Conservation (phyloP, 2,113 vertebrate genomes). For the Agapornis roseicollis region DNA sequence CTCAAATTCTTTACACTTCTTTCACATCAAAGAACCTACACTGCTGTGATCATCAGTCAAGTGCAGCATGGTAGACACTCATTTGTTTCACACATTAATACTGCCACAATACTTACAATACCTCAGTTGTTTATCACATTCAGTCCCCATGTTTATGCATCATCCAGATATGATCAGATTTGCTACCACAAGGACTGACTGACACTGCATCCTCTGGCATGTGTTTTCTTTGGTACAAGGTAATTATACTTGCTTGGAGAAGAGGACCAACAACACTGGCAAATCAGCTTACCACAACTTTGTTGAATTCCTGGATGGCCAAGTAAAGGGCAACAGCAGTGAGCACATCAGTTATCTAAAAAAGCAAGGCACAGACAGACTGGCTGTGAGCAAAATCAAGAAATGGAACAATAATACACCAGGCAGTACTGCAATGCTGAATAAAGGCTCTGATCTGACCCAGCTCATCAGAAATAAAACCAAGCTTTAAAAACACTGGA, state of each 20-base stretch:
- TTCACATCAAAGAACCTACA: neutral
- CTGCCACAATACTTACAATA: neutral
- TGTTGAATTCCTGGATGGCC: constrained; percentile 92
- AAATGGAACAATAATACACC: neutral
- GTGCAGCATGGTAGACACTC: neutral
- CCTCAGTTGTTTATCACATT: neutral
- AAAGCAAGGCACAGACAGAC: neutral
- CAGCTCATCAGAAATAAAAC: neutral
- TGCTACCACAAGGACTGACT: neutral
- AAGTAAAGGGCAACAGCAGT: constrained; percentile 93
- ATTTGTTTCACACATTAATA: neutral
- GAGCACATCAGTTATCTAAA: constrained; percentile 88
- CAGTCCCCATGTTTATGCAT: neutral
- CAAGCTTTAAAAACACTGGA: neutral
- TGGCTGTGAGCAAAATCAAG: neutral
- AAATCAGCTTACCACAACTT: constrained; percentile 86
- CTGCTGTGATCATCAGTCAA: neutral
- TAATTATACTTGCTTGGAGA: neutral
- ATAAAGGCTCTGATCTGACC: neutral
- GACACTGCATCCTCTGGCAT: neutral
- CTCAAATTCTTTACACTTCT: neutral
- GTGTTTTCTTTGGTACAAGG: neutral
- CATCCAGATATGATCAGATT: neutral
- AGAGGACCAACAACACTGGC: neutral
- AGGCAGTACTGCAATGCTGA: neutral